Conservation (phyloP, 2,797 vertebrate species). For the Anguilla anguilla region DNA sequence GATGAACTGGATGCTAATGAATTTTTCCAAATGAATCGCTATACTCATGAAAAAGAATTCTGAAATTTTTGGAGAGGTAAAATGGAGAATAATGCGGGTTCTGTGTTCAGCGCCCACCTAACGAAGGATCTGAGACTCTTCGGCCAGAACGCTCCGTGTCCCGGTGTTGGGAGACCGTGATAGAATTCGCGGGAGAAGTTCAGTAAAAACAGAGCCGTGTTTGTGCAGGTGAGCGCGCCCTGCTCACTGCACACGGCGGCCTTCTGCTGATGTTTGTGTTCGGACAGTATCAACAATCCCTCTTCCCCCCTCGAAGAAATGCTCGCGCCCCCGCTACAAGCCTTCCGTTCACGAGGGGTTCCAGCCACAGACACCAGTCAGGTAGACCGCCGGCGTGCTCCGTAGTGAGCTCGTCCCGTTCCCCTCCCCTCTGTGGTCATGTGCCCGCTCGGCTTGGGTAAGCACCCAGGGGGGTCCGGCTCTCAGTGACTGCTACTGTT, state of each 20-base stretch:
- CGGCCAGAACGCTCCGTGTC: not conserved
- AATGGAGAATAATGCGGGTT: not conserved
- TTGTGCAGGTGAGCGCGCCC: not conserved
- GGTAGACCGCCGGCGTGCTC: not conserved
- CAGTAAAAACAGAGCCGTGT: not conserved
- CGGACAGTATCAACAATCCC: not conserved
- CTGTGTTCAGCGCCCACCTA: not conserved
- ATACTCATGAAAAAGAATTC: not conserved
- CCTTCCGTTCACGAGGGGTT: not conserved
- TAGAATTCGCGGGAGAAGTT: conserved; percentile 20
- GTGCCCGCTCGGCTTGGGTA: not conserved
- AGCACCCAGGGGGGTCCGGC: not conserved
- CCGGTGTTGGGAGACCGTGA: conserved; percentile 13
- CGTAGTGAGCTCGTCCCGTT: too few relatives aligned
- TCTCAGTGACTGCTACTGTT: not conserved
- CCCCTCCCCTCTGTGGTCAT: not conserved
- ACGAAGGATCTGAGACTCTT: not conserved
- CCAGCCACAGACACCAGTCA: not conserved
- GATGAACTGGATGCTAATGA: not conserved
- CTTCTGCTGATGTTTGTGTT: conserved; percentile 17
- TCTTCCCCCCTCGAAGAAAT: not conserved
- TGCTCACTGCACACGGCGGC: conserved; percentile 7
- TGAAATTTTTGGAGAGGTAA: not conserved
- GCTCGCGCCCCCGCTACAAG: not conserved
- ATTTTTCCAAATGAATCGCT: not conserved